These are phyloP conservation scores for Pseudoatta argentina DNA, from an alignment of 1,140 invertebrate genomes.

Conservation along the genomic window DNA sequence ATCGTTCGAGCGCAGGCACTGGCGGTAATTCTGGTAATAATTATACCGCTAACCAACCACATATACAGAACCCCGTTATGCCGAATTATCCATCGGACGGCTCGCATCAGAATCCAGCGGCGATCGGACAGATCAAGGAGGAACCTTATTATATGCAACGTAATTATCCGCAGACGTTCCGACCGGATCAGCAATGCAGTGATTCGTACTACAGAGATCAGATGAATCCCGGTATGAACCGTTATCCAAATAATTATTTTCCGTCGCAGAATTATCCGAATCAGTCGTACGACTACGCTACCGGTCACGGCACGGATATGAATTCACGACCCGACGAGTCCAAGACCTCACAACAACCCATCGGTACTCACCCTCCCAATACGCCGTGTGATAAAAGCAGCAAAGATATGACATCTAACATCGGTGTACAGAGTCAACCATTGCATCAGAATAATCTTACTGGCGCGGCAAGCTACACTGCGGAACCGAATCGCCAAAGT, in stretches of 20 bases:
- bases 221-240: conserved; percentile 73
- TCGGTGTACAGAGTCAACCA: conserved; percentile 76
- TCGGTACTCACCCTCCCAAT: conserved; percentile 56
- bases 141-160: conserved; percentile 83
- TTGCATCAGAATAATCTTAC: conserved; percentile 72
- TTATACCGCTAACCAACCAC: conserved; percentile 75
- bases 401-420: conserved; percentile 75
- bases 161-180: conserved; percentile 80
- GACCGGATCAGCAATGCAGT: conserved; percentile 79
- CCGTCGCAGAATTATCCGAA: conserved; percentile 81
- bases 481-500: conserved; percentile 70
- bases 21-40: conserved; percentile 69
- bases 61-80: conserved; percentile 70
- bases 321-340: conserved; percentile 69
- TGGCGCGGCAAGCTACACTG: conserved; percentile 62
- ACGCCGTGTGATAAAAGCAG: conserved; percentile 70
- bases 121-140: conserved; percentile 76
- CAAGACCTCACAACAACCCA: conserved; percentile 63
- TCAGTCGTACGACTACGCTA: conserved; percentile 79
- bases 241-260: conserved; percentile 83
- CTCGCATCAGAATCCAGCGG: conserved; percentile 67
- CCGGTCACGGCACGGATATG: conserved; percentile 65
- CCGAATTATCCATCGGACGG: conserved; percentile 73
- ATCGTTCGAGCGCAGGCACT: conserved; percentile 70
- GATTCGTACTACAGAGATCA: conserved; percentile 80